phyloP scores from a whole-genome alignment of 2,888 invertebrate genomes.

The Eurytoma adleriae region DNA sequence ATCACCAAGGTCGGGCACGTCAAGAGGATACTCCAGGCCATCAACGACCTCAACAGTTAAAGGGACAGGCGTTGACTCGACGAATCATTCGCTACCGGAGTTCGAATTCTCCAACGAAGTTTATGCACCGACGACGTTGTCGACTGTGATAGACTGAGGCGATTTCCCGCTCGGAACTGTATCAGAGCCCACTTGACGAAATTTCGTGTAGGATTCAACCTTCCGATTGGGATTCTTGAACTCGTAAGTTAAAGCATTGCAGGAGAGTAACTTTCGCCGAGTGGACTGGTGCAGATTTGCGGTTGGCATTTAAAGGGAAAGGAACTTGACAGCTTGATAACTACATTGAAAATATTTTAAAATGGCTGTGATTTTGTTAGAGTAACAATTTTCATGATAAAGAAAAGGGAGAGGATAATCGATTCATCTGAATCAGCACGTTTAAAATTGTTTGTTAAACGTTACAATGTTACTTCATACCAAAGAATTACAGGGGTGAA shows the following conservation, averaged over 20 bases:
- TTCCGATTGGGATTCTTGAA: too few relatives aligned
- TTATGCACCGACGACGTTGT: too few relatives aligned
- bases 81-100: slow-evolving; percentile 43
- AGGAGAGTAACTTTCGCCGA: not conserved
- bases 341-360: slow-evolving; percentile 25
- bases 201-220: too few relatives aligned
- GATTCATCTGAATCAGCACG: not conserved
- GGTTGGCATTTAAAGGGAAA: not conserved
- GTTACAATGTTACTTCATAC: too few relatives aligned
- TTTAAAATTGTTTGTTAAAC: too few relatives aligned
- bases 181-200: too few relatives aligned
- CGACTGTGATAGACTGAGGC: slow-evolving; percentile 26
- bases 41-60: slow-evolving; percentile 84
- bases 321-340: not conserved
- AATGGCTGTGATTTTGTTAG: slow-evolving; percentile 55
- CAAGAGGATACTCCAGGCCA: slow-evolving; percentile 94
- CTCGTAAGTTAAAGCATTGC: too few relatives aligned
- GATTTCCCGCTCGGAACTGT: too few relatives aligned
- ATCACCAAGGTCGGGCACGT: slow-evolving; percentile 97
- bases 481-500: not conserved
- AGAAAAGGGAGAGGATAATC: not conserved
- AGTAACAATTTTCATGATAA: slow-evolving; percentile 17
- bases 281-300: slow-evolving; percentile 1
- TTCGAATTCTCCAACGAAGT: slow-evolving; percentile 40
- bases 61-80: not conserved